Evolutionary conservation across 1,140 invertebrate genomes (phyloP).

Genomic region (Heterodera schachtii): DNA sequence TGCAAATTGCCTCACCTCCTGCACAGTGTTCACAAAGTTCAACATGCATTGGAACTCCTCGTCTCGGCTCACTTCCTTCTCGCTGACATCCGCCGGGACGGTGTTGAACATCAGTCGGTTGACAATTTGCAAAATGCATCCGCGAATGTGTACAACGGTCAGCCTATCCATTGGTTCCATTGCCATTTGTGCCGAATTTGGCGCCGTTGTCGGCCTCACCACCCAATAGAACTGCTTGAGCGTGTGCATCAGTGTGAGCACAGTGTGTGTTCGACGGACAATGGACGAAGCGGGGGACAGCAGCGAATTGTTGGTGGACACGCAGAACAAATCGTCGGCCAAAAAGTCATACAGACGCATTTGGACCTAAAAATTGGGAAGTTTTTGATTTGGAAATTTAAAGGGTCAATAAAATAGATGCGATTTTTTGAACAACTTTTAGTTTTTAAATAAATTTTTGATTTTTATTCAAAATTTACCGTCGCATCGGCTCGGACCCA

Average conservation of each 20-base stretch:
- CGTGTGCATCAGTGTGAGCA: slow-evolving; percentile 95
- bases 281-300: slow-evolving; percentile 72
- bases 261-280: slow-evolving; percentile 90
- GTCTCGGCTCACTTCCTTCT: slow-evolving; percentile 74
- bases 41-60: slow-evolving; percentile 97
- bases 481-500: slow-evolving; percentile 84
- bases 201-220: slow-evolving; percentile 75
- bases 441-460: slow-evolving; percentile 61
- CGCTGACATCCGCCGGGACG: slow-evolving; percentile 24
- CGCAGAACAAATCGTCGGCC: slow-evolving; percentile 88
- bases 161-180: slow-evolving; percentile 29
- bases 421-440: slow-evolving; percentile 69
- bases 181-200: background rate
- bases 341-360: slow-evolving; percentile 92
- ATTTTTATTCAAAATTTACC: slow-evolving; percentile 71
- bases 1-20: slow-evolving; percentile 74
- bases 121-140: slow-evolving; percentile 50
- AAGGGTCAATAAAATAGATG: slow-evolving; percentile 91
- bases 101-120: slow-evolving; percentile 49
- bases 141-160: slow-evolving; percentile 53
- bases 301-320: slow-evolving; percentile 88
- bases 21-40: slow-evolving; percentile 94
- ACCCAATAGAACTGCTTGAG: slow-evolving; percentile 99
- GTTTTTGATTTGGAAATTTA: slow-evolving; percentile 73
- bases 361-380: slow-evolving; percentile 82